Evolutionary conservation across 2,888 invertebrate species (phyloP), one percentile per base, ranked within the genome.

Genomic region (Stramonita haemastoma): DNA sequence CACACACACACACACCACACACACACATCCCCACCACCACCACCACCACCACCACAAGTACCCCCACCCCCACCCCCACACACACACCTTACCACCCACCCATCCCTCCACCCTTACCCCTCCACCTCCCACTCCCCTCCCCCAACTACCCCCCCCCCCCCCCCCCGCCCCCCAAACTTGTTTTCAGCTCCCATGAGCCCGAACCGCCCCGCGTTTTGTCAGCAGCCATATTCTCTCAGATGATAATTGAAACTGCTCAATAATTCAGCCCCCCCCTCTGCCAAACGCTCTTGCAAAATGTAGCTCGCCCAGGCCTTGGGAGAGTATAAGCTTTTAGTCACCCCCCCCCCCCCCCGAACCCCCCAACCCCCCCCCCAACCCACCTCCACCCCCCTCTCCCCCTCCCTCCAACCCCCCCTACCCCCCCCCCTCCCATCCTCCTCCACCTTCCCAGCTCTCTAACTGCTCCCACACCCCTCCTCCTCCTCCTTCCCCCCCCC

Each of bases 161-260:
- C 11, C 73, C 73, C 60, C 73, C 73, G 0, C 73, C 11, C 73
- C 73, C 73, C 73, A 2, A 15, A 15, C 4, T 22, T 1, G 17
- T 1, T 1, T 22, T 22, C 60, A 15, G 1, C 60, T 22, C 60
- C 60, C 60, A 8, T 2, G 22, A 22, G 60, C 15, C 60, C 22
- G 22, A 15, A 60, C 11, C 70, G 26, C 2, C 26, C 26, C 73
- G n/a, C 60, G 26, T 8, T 73, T 22, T 73, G n/a, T 26, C 73
- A 73, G 73, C 73, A n/a, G 22, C 26, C n/a, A 73, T 73, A 73
- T 73, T 73, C n/a, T 73, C n/a, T 70, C n/a, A n/a, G n/a, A 70
- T 17, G n/a, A 73, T 73, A 73, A 73, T 73, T 73, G n/a, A 73
- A 73, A n/a, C 70, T 26, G 73, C n/a, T 73, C n/a, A 26, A 70